phyloP scores from a whole-genome alignment of 1,140 invertebrate genomes.

The Sipha flava region DNA sequence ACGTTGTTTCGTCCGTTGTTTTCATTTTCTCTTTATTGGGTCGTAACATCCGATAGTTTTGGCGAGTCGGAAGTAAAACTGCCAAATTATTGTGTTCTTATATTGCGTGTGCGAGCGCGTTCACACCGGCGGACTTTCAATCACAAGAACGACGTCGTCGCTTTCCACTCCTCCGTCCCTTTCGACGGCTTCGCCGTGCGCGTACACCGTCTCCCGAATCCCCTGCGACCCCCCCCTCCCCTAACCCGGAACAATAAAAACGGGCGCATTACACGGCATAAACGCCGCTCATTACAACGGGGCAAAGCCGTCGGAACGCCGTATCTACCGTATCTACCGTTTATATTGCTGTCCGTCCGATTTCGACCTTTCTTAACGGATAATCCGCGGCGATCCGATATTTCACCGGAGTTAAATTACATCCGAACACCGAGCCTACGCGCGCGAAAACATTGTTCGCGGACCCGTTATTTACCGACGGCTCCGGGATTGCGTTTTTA shows the following conservation, averaged over 20 bases:
- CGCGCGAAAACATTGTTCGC: too few relatives aligned
- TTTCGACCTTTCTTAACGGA: not conserved
- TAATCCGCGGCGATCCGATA: too few relatives aligned
- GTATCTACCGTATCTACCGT: not conserved
- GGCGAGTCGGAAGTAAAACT: not conserved
- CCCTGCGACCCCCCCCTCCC: too few relatives aligned
- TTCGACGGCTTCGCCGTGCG: not conserved
- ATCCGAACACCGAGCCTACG: too few relatives aligned
- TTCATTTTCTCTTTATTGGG: slow-evolving; percentile 29
- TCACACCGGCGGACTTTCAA: slow-evolving; percentile 20
- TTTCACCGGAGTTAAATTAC: too few relatives aligned
- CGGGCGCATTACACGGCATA: not conserved
- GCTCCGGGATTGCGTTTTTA: too few relatives aligned
- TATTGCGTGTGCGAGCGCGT: too few relatives aligned
- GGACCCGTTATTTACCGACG: too few relatives aligned
- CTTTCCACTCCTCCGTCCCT: not conserved
- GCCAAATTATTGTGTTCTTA: slow-evolving; percentile 16
- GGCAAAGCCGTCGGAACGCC: not conserved
- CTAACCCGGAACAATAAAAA: not conserved
- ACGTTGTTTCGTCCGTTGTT: slow-evolving; percentile 21
- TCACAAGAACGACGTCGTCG: slow-evolving; percentile 11
- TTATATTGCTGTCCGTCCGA: not conserved
- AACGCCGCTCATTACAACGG: not conserved
- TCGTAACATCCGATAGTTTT: slow-evolving; percentile 12
- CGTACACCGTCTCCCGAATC: not conserved